Evolutionary conservation across 2,888 invertebrate genomes (phyloP).

Genomic region (Phengaris arion): DNA sequence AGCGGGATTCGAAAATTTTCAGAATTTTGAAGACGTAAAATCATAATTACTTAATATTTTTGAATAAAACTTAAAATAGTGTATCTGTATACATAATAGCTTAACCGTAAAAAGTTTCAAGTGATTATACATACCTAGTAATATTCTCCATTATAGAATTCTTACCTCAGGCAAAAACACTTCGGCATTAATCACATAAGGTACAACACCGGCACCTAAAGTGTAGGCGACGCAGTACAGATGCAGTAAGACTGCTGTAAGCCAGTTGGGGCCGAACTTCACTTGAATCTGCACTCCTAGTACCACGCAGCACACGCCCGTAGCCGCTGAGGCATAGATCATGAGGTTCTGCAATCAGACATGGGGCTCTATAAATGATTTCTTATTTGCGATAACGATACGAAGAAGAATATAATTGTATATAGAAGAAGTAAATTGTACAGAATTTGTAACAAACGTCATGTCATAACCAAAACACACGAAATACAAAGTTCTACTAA

Average conservation of each 20-base stretch:
- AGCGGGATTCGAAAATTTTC: too few relatives aligned
- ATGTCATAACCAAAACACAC: too few relatives aligned
- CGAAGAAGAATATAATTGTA: too few relatives aligned
- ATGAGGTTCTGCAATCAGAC: constrained; percentile 41
- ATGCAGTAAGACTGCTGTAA: constrained; percentile 51
- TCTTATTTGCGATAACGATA: too few relatives aligned
- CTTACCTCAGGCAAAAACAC: constrained; percentile 59
- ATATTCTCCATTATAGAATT: neutral
- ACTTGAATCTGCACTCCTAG: constrained; percentile 55
- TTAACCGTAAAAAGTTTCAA: too few relatives aligned
- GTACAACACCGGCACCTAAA: constrained; percentile 56
- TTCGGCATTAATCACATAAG: constrained; percentile 53
- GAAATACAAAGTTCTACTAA: too few relatives aligned
- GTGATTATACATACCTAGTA: neutral
- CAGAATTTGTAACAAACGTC: too few relatives aligned
- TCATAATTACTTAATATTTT: neutral
- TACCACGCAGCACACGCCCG: constrained; percentile 47
- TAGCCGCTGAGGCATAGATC: constrained; percentile 48
- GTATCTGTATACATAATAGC: too few relatives aligned
- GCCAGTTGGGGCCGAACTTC: constrained; percentile 56
- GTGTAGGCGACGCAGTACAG: constrained; percentile 48
- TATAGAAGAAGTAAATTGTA: too few relatives aligned
- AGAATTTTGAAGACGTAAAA: too few relatives aligned
- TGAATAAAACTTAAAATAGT: too few relatives aligned
- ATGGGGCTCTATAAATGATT: neutral